Conservation (phyloP, 2,113 vertebrate genomes). For the Pomatostomus ruficeps region DNA sequence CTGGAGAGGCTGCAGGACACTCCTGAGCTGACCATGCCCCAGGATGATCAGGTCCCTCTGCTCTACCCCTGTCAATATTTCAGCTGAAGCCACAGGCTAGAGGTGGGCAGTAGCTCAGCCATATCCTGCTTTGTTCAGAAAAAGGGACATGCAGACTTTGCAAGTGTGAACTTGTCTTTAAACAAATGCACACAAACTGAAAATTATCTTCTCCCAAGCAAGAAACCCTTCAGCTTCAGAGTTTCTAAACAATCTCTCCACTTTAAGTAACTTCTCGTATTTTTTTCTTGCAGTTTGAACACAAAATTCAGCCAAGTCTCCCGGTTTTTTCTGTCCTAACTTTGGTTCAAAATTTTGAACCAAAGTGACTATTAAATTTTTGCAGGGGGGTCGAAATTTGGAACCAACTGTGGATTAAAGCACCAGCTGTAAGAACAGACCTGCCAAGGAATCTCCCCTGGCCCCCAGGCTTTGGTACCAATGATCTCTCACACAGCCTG, state of each 20-base stretch:
- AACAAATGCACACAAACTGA: background rate
- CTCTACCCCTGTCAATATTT: background rate
- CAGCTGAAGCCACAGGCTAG: background rate
- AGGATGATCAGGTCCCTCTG: background rate
- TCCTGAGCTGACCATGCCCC: accelerated
- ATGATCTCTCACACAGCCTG: background rate
- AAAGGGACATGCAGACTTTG: background rate
- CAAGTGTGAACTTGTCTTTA: background rate
- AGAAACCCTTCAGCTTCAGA: background rate
- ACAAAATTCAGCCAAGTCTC: background rate
- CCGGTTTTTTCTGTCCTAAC: background rate
- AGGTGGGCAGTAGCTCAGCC: background rate
- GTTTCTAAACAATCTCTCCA: background rate
- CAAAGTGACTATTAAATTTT: background rate
- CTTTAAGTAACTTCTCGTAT: background rate
- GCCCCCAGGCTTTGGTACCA: background rate
- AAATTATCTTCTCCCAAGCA: background rate
- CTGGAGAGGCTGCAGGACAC: background rate
- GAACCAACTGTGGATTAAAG: background rate
- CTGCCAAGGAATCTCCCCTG: background rate
- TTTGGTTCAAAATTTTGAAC: background rate
- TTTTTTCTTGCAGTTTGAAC: background rate
- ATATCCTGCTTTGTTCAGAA: background rate
- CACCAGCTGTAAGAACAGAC: background rate
- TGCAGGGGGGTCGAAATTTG: accelerated